A percentile compares a stretch with the other conserved stretches of the same genome.
These are phyloP conservation scores for Pterocles burchelli DNA, from an alignment of 2,113 vertebrate species.

Conservation along the genomic window DNA sequence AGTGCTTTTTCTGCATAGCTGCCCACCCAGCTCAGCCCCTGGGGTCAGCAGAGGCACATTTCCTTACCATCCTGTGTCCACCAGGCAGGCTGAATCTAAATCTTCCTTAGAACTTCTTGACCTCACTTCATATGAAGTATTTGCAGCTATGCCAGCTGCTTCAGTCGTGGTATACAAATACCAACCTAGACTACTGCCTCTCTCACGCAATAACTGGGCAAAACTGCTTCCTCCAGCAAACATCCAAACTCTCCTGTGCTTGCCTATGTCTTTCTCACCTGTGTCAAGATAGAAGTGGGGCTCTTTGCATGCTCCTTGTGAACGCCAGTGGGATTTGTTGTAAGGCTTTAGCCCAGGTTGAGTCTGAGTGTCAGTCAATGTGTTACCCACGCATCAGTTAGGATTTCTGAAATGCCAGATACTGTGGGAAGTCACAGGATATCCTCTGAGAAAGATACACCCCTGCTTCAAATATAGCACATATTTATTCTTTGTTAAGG, in stretches of 20 bases:
- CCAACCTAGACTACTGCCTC: not conserved
- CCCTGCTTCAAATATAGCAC: not conserved
- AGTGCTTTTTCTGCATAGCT: not conserved
- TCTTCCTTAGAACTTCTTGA: not conserved
- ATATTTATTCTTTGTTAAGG: not conserved
- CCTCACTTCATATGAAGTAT: not conserved
- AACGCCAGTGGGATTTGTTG: not conserved
- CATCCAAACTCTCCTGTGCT: not conserved
- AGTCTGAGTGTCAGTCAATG: not conserved
- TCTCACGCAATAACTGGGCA: not conserved
- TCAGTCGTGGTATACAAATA: not conserved
- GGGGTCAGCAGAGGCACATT: not conserved
- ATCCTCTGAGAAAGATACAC: not conserved
- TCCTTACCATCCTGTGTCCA: not conserved
- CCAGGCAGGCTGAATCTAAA: not conserved
- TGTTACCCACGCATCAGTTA: not conserved
- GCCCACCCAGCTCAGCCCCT: not conserved
- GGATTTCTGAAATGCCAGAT: not conserved
- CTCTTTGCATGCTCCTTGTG: not conserved
- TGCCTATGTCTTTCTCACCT: not conserved
- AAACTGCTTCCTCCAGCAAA: not conserved
- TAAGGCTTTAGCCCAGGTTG: not conserved
- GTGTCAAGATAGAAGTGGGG: not conserved
- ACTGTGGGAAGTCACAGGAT: not conserved
- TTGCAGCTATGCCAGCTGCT: not conserved